phyloP scores from a whole-genome alignment of 2,113 vertebrate genomes.

The Cariama cristata region DNA sequence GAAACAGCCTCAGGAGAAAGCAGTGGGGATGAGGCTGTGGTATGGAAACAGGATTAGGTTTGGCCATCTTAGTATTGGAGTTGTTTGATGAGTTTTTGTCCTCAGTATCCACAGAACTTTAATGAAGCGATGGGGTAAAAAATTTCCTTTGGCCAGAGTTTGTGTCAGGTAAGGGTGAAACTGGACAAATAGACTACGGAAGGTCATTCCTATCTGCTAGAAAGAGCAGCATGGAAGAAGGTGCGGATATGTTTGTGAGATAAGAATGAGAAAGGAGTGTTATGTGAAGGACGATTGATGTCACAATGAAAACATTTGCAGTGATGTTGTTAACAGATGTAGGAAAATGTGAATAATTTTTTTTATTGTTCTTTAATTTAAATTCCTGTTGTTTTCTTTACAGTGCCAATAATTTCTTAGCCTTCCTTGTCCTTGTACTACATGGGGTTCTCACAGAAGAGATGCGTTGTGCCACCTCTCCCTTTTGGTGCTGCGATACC shows the following conservation, averaged over 20 bases:
- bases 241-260: constrained; percentile 19
- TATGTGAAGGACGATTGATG: constrained; percentile 31
- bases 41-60: not conserved
- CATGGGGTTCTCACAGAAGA: not conserved
- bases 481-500: not conserved
- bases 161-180: not conserved
- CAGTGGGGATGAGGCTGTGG: not conserved
- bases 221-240: not conserved
- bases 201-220: not conserved
- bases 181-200: not conserved
- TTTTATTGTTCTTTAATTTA: constrained; percentile 29
- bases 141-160: not conserved
- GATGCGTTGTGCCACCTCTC: not conserved
- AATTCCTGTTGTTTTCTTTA: constrained; percentile 48
- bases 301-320: constrained; percentile 44
- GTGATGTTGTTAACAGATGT: constrained; percentile 55
- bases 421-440: not conserved
- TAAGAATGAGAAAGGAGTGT: constrained; percentile 23
- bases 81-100: not conserved
- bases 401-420: constrained; percentile 22
- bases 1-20: not conserved
- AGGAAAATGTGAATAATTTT: constrained; percentile 40
- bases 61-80: not conserved
- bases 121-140: not conserved
- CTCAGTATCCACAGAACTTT: not conserved